Percentiles rank a stretch among this genome's conserved stretches.
Conservation (phyloP, 2,113 vertebrate species). For the Sardina pilchardus region DNA sequence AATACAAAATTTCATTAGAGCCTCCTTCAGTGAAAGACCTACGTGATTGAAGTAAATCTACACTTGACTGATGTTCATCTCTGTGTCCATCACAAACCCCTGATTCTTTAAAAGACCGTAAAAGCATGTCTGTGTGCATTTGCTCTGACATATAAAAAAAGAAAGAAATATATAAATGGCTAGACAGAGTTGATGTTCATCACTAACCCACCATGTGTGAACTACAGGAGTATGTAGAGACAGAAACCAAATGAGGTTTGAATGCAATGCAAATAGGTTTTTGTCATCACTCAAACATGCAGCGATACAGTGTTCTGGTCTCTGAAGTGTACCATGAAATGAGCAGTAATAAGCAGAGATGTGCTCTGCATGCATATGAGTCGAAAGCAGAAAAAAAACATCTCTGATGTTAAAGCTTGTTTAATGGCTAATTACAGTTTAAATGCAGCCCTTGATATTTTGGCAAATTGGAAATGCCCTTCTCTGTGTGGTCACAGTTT, state of each 20-base stretch:
- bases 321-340: not conserved
- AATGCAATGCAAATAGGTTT: not conserved
- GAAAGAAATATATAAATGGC: not conserved
- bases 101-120: not conserved
- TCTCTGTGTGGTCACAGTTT: not conserved
- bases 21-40: slow-evolving; percentile 47
- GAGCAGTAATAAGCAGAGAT: slow-evolving; percentile 1
- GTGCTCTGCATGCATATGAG: not conserved
- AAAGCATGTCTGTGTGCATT: slow-evolving; percentile 1
- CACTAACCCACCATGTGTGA: not conserved
- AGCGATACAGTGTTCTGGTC: not conserved
- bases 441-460: not conserved
- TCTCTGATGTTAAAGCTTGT: not conserved
- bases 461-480: not conserved
- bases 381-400: not conserved
- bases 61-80: not conserved
- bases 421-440: not conserved
- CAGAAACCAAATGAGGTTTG: not conserved
- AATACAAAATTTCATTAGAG: slow-evolving; percentile 46
- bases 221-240: not conserved
- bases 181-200: not conserved
- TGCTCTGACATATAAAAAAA: not conserved
- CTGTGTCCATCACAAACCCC: not conserved
- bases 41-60: slow-evolving; percentile 55
- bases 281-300: not conserved